Base-by-base conservation (phyloP, 2,888 invertebrate species). In the Philereme vetulata region DNA sequence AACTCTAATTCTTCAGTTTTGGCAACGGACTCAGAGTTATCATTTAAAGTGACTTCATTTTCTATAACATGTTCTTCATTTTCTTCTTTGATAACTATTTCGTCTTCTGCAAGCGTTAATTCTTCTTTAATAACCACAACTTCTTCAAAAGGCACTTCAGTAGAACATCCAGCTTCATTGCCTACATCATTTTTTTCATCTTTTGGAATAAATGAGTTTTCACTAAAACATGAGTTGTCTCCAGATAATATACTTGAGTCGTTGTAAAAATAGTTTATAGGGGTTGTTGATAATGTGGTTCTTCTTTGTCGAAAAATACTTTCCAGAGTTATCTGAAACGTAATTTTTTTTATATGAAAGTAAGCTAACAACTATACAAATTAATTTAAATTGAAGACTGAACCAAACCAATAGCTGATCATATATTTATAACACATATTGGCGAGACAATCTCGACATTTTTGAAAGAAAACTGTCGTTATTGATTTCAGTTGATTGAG, bases 331-430 rank as follows among this genome's bases (percentile, higher is more conserved):
- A n/a, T n/a, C n/a, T n/a, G n/a, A n/a, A n/a, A n/a, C n/a, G n/a
- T n/a, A n/a, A n/a, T n/a, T 11, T 44, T 43, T 5, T 34, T 51
- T 51, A 51, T 51, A 43, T 51, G 42, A 9, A 51, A 43, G 5
- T 5, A 33, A 34, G n/a, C n/a, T n/a, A n/a, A n/a, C n/a, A n/a
- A n/a, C n/a, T n/a, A n/a, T n/a, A n/a, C n/a, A n/a, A n/a, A n/a
- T n/a, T n/a, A n/a, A n/a, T n/a, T n/a, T n/a, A n/a, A n/a, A n/a
- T n/a, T n/a, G n/a, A n/a, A n/a, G n/a, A n/a, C n/a, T n/a, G n/a
- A n/a, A n/a, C n/a, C n/a, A n/a, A n/a, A n/a, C n/a, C n/a, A n/a
- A n/a, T n/a, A n/a, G n/a, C n/a, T n/a, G n/a, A n/a, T n/a, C n/a
- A n/a, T n/a, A n/a, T n/a, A n/a, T n/a, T n/a, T n/a, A n/a, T n/a